phyloP scores from a whole-genome alignment of 1,140 invertebrate species.

The Asbolus verrucosus region DNA sequence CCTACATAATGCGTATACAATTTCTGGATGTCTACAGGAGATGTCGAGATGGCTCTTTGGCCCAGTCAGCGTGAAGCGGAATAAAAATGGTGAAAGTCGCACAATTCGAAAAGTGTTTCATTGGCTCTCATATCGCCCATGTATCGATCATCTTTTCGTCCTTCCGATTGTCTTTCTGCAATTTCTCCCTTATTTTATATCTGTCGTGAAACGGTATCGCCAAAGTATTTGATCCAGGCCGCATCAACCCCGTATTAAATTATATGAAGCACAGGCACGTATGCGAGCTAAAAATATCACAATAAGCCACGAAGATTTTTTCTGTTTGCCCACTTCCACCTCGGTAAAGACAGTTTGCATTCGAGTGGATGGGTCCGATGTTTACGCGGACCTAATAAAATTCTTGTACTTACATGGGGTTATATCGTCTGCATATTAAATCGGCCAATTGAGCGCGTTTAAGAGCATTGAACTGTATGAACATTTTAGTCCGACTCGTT shows the following conservation, averaged over 20 bases:
- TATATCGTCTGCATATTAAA: conserved; percentile 40
- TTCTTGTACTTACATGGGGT: conserved; percentile 2
- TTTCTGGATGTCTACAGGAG: too few species aligned
- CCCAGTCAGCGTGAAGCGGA: too few species aligned
- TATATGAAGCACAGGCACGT: conserved; percentile 8
- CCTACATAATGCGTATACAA: too few species aligned
- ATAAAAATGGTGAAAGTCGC: conserved; percentile 16
- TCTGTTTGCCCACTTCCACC: conserved; percentile 16
- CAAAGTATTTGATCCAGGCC: conserved; percentile 1
- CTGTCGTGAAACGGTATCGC: conserved; percentile 6
- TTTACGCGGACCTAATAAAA: conserved; percentile 18
- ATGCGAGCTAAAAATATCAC: conserved; percentile 14
- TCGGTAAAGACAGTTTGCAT: neutral
- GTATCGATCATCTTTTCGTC: conserved; percentile 20
- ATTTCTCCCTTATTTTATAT: conserved; percentile 7
- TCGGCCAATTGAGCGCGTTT: conserved; percentile 45
- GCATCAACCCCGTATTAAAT: conserved; percentile 12
- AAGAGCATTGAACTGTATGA: conserved; percentile 45
- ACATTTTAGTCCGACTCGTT: conserved; percentile 45
- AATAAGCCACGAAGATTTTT: conserved; percentile 10
- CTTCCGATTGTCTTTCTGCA: conserved; percentile 3
- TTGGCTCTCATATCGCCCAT: neutral
- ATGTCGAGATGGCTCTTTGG: too few species aligned
- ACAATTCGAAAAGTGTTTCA: conserved; percentile 6
- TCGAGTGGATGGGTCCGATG: conserved; percentile 3